Base-by-base conservation (phyloP, 2,888 invertebrate genomes). In the Trypoxylon attenuatum region DNA sequence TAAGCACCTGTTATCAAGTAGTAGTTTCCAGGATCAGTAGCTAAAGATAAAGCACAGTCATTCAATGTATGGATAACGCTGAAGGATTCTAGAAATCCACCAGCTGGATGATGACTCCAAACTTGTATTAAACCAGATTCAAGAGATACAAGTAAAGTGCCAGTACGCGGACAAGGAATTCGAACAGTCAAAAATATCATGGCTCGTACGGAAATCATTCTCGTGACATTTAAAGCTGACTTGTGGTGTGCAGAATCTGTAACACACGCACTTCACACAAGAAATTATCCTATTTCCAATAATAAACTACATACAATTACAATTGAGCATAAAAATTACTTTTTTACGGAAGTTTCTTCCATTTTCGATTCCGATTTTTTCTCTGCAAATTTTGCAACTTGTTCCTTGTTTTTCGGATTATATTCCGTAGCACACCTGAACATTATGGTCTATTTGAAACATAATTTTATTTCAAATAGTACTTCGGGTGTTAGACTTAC, bases 91-190 rank as follows among this genome's bases (percentile, higher is more conserved):
- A 94, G 87, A 84, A 91, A 92, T 5, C 94, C 93, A 8, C 94
- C 94, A 8, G 90, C 90, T 33, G 92, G 89, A 85, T 94, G 94
- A 84, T 94, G 93, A 15, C 94, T 94, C 93, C 95, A 96, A 18
- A 93, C 90, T 87, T 96, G 94, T 64, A 94, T 89, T 58, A 90
- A 88, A 0, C 96, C 96, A 71, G 93, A 94, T 81, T 94, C 93
- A 66, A 95, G 86, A 0, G 93, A 89, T 0, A 95, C 89, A 51
- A 95, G 84, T 8, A 96, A 87, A 0, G 92, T 92, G 6, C 94
- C 95, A 33, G 89, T 87, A 4, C 88, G 82, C 25, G 88, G 87
- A 25, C 87, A 87, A 82, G 89, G 87, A 23, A 89, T 88, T 56
- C 95, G 88, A 0, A 90, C 89, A 56, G 89, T 86, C 19, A 96